Evolutionary conservation across 2,113 vertebrate species (phyloP).

Genomic region (Cyanoliseus patagonus): DNA sequence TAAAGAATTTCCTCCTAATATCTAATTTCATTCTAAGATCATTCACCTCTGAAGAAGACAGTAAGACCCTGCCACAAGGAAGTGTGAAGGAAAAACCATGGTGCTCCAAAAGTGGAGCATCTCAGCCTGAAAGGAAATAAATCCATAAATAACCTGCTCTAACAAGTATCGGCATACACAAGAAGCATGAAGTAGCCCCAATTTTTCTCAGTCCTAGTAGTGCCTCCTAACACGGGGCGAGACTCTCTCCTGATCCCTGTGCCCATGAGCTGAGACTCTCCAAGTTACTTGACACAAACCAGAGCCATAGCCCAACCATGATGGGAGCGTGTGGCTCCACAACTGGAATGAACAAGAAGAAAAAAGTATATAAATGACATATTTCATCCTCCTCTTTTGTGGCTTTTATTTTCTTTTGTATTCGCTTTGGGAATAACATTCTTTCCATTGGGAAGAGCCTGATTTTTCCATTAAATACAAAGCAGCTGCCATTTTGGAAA

Average conservation of each 20-base stretch:
- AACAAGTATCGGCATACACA: accelerated
- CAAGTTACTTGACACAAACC: neutral
- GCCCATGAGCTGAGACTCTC: neutral
- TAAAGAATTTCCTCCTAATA: neutral
- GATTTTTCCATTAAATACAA: conserved; percentile 72
- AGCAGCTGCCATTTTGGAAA: conserved; percentile 71
- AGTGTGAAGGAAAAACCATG: accelerated
- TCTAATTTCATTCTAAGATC: neutral
- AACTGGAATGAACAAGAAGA: neutral
- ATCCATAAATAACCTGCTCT: neutral
- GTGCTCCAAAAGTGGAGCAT: neutral
- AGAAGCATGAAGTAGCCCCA: accelerated
- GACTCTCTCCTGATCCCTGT: neutral
- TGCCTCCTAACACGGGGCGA: accelerated
- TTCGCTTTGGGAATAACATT: conserved; percentile 64
- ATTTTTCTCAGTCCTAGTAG: accelerated
- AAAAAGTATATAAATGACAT: neutral
- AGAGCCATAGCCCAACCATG: neutral
- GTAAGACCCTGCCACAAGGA: neutral
- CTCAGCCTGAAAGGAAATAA: neutral
- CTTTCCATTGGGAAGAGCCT: conserved; percentile 64
- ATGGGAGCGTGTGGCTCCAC: neutral
- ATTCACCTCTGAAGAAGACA: neutral
- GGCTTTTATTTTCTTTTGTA: conserved; percentile 59
- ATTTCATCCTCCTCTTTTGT: conserved; percentile 50